phyloP scores from a whole-genome alignment of 2,797 vertebrate genomes.

The Champsocephalus esox region DNA sequence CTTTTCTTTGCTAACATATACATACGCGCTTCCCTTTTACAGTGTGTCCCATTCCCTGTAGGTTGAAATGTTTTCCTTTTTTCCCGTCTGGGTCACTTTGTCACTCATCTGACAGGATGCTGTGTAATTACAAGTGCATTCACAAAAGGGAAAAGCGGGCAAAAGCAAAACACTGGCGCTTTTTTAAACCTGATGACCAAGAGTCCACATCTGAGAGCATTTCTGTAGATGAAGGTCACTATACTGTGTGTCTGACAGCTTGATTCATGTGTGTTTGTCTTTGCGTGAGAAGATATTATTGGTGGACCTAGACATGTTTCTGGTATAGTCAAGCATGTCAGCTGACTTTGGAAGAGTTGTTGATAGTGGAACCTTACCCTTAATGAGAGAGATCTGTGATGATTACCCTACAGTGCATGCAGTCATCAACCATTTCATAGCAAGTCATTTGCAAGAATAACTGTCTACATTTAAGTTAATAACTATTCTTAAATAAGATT shows the following conservation, averaged over 20 bases:
- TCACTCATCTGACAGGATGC: slow-evolving; percentile 64
- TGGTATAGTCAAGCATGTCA: slow-evolving; percentile 55
- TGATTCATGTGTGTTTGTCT: slow-evolving; percentile 80
- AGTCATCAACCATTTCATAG: slow-evolving; percentile 7
- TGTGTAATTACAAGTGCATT: slow-evolving; percentile 48
- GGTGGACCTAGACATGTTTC: slow-evolving; percentile 63
- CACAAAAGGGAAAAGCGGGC: slow-evolving; percentile 46
- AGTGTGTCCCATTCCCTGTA: slow-evolving; percentile 3
- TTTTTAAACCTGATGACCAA: slow-evolving; percentile 58
- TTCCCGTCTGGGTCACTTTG: slow-evolving; percentile 40
- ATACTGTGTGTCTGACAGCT: slow-evolving; percentile 59
- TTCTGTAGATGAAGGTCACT: slow-evolving; percentile 57
- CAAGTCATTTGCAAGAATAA: slow-evolving; percentile 16
- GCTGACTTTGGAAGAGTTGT: slow-evolving; percentile 67
- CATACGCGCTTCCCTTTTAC: slow-evolving; percentile 4
- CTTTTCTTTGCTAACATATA: slow-evolving; percentile 6
- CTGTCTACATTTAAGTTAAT: slow-evolving; percentile 11
- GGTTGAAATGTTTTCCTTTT: slow-evolving; percentile 23
- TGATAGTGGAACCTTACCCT: slow-evolving; percentile 66
- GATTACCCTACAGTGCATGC: neutral
- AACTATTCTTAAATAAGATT: neutral
- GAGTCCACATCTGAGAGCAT: slow-evolving; percentile 56
- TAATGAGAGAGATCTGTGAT: slow-evolving; percentile 16
- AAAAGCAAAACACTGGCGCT: slow-evolving; percentile 57
- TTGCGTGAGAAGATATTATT: slow-evolving; percentile 80